phyloP scores from a whole-genome alignment of 2,888 invertebrate genomes.

The Anoplius nigerrimus region DNA sequence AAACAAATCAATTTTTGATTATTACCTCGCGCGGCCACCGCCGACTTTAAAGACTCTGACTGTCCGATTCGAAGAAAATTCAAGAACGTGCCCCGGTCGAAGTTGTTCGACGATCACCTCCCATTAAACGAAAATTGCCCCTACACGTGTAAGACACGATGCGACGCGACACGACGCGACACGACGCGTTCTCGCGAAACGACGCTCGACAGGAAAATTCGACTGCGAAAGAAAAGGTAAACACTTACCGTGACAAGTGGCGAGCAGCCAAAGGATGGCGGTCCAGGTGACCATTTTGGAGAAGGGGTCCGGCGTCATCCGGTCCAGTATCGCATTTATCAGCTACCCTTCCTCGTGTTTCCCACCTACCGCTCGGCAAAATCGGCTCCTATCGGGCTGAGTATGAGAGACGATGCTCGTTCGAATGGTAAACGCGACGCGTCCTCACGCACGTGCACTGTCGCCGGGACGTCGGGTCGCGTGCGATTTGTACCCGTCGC shows the following conservation, averaged over 20 bases:
- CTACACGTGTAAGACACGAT: not conserved
- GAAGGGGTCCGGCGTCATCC: conserved; percentile 51
- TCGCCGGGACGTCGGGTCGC: conserved; percentile 48
- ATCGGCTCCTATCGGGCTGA: conserved; percentile 13
- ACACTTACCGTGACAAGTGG: conserved; percentile 57
- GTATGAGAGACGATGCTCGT: not conserved
- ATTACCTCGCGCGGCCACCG: too few species aligned
- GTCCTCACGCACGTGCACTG: conserved; percentile 55
- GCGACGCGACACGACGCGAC: not conserved
- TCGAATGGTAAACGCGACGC: conserved; percentile 17
- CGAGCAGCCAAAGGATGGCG: conserved; percentile 49
- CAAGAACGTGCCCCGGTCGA: too few species aligned
- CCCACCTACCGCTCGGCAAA: too few species aligned
- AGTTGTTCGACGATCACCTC: too few species aligned
- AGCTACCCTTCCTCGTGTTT: conserved; percentile 34
- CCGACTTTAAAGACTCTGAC: too few species aligned
- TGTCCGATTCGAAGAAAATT: not conserved
- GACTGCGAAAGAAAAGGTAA: too few species aligned
- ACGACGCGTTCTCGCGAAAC: not conserved
- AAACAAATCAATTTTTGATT: too few species aligned
- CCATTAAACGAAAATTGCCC: not conserved
- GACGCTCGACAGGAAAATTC: not conserved
- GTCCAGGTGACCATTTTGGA: conserved; percentile 59
- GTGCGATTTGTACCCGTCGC: conserved; percentile 52
- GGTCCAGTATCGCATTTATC: conserved; percentile 56